Evolutionary conservation across 2,113 vertebrate species (phyloP).

Genomic region (Arvicanthis niloticus): DNA sequence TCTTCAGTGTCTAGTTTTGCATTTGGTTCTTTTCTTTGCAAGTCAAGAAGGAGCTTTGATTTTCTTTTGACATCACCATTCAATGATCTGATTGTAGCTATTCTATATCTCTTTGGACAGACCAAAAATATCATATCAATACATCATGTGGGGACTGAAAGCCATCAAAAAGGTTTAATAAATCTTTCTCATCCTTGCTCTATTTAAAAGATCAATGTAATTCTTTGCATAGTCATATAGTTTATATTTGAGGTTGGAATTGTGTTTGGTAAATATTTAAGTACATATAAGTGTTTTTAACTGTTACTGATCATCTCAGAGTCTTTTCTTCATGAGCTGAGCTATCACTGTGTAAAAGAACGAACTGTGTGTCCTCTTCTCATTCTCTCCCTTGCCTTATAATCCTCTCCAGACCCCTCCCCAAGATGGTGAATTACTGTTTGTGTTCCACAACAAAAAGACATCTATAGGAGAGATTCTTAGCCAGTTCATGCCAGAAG

Average conservation of each 20-base stretch:
- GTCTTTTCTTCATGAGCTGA: not conserved
- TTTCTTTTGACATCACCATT: not conserved
- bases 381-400: not conserved
- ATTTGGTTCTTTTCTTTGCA: not conserved
- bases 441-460: not conserved
- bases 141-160: not conserved
- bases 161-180: constrained; percentile 40
- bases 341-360: not conserved
- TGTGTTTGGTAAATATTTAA: constrained; percentile 12
- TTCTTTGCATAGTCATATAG: not conserved
- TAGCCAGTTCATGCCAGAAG: not conserved
- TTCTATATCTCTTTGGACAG: constrained; percentile 24
- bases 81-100: not conserved
- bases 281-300: not conserved
- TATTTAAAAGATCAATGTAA: constrained; percentile 45
- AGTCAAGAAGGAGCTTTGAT: not conserved
- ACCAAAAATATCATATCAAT: constrained; percentile 42
- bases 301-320: not conserved
- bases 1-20: not conserved
- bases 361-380: not conserved
- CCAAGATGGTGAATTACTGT: not conserved
- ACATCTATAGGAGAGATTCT: not conserved
- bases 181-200: constrained; percentile 43
- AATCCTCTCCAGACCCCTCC: too few species aligned
- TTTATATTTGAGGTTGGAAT: not conserved